Evolutionary conservation across 2,888 invertebrate genomes (phyloP).

Genomic region (Conchocele bisecta): DNA sequence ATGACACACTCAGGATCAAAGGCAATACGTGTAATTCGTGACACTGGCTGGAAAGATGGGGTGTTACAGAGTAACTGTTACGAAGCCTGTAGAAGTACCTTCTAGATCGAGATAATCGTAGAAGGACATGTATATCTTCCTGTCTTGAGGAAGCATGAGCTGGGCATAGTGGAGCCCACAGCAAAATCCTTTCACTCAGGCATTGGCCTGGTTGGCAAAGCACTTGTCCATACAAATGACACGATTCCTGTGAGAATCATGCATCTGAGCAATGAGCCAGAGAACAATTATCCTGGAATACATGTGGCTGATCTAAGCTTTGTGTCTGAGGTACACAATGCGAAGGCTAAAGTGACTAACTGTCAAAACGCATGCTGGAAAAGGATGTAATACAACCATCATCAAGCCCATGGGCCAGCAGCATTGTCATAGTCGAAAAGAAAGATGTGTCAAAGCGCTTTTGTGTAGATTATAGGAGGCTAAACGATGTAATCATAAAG

Average conservation of each 20-base stretch:
- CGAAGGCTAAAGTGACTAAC: neutral
- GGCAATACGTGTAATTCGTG: too few relatives aligned
- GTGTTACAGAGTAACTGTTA: neutral
- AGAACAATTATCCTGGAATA: neutral
- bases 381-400: slow-evolving; percentile 7
- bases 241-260: neutral
- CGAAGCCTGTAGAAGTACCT: neutral
- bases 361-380: neutral
- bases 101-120: neutral
- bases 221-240: neutral
- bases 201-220: neutral
- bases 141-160: neutral
- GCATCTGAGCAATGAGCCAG: neutral
- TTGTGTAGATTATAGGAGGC: slow-evolving; percentile 3
- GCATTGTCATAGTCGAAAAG: neutral
- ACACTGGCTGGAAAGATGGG: neutral
- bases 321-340: neutral
- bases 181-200: neutral
- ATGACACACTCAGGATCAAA: too few relatives aligned
- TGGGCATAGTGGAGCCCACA: neutral
- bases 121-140: neutral
- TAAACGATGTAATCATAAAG: neutral
- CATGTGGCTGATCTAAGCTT: neutral
- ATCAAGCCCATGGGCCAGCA: neutral
- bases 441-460: slow-evolving; percentile 1